These are phyloP conservation scores for Scolopax bukidnonensis DNA, from an alignment of 2,797 vertebrate genomes.

Conservation along the genomic window DNA sequence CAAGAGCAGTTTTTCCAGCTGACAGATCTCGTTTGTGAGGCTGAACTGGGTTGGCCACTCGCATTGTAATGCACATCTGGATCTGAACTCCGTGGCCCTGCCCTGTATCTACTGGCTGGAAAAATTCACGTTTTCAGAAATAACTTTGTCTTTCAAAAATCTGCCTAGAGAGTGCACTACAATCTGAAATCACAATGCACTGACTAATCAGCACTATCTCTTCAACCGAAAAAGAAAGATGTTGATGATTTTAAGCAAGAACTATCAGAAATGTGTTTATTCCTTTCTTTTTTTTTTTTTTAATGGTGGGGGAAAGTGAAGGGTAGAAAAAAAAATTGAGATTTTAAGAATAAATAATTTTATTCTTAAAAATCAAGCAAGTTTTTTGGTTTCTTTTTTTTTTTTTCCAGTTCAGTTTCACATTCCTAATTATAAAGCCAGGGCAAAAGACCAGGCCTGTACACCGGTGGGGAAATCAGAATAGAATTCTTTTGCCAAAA, in stretches of 20 bases:
- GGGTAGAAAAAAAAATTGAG: fast-evolving
- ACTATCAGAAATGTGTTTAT: not conserved
- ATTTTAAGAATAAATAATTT: not conserved
- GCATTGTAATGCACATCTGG: not conserved
- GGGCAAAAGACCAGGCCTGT: not conserved
- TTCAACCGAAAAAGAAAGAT: not conserved
- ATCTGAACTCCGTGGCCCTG: not conserved
- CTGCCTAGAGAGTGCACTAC: not conserved
- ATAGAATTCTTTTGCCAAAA: not conserved
- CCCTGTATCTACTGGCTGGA: not conserved
- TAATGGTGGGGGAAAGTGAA: not conserved
- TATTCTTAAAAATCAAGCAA: not conserved
- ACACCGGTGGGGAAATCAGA: not conserved
- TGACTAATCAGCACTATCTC: not conserved
- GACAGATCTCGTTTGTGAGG: not conserved
- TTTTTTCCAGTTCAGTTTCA: not conserved
- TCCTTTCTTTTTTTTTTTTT: not conserved
- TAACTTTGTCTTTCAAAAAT: not conserved
- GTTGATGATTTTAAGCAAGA: not conserved
- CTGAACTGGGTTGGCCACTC: not conserved
- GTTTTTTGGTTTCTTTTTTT: not conserved
- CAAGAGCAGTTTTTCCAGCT: not conserved
- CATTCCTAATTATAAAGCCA: not conserved
- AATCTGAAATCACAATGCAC: not conserved
- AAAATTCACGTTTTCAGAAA: slow-evolving; percentile 14